These are phyloP conservation scores for Aphelenchoides bicaudatus DNA, from an alignment of 2,888 invertebrate species.

Conservation along the genomic window DNA sequence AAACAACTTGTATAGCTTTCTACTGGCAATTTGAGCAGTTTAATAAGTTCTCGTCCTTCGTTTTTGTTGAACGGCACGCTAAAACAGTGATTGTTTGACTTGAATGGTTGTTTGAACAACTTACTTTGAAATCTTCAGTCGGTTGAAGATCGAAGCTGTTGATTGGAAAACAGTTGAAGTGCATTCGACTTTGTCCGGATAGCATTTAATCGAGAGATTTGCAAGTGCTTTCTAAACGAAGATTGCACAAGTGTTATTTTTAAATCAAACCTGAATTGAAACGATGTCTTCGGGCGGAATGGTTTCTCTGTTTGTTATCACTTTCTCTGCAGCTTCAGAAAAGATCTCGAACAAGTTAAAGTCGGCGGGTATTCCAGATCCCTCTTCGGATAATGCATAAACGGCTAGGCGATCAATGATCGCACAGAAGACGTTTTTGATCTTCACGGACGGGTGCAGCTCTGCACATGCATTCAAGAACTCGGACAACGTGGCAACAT, in stretches of 20 bases:
- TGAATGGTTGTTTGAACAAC: constrained; percentile 20
- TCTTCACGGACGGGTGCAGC: constrained; percentile 88
- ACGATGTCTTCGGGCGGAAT: constrained; percentile 94
- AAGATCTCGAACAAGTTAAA: constrained; percentile 96
- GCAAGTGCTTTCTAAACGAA: constrained; percentile 69
- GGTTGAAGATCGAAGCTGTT: constrained; percentile 82
- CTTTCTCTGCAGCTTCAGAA: constrained; percentile 84
- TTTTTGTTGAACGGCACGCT: constrained; percentile 75
- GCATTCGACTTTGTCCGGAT: constrained; percentile 86
- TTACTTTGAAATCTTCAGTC: constrained; percentile 72
- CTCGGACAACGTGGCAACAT: constrained; percentile 86
- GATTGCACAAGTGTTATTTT: neutral
- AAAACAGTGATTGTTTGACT: constrained; percentile 29
- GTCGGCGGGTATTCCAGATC: constrained; percentile 73
- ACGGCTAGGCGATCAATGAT: constrained; percentile 73
- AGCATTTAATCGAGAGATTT: constrained; percentile 90
- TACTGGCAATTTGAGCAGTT: constrained; percentile 86
- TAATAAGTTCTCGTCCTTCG: constrained; percentile 86
- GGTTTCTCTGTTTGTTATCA: constrained; percentile 77
- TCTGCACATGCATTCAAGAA: constrained; percentile 93
- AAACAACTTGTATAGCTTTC: constrained; percentile 89
- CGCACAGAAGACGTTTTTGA: constrained; percentile 91
- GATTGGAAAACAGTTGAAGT: constrained; percentile 89
- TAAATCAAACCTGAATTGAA: constrained; percentile 78
- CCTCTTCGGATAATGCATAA: constrained; percentile 62